phyloP scores from a whole-genome alignment of 2,797 vertebrate genomes.

The Acrocephalus scirpaceus region DNA sequence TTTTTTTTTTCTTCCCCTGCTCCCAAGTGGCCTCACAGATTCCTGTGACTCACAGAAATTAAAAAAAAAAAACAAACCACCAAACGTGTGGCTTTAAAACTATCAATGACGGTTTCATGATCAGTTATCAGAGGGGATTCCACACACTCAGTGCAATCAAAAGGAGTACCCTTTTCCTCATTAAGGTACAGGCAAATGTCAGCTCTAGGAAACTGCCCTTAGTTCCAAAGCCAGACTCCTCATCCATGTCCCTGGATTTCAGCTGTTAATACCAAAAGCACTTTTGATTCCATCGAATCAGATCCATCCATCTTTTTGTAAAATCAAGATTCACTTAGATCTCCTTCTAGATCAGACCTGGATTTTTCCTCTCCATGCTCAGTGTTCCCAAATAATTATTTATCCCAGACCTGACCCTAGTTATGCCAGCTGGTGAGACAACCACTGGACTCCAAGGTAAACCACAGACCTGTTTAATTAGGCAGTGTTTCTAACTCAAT shows the following conservation, averaged over 20 bases:
- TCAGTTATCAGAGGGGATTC: conserved; percentile 74
- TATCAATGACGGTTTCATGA: conserved; percentile 56
- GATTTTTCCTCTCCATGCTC: not conserved
- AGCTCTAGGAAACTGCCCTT: conserved; percentile 8
- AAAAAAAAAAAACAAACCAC: conserved; percentile 49
- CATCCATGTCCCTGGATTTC: not conserved
- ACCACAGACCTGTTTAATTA: not conserved
- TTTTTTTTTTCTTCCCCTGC: not conserved
- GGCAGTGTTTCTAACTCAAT: not conserved
- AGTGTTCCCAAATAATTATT: not conserved
- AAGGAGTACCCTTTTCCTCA: conserved; percentile 54
- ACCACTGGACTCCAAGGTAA: not conserved
- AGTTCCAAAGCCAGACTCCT: not conserved
- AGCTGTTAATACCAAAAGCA: not conserved
- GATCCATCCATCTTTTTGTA: not conserved
- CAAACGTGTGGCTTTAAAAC: conserved; percentile 60
- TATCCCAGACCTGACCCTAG: not conserved
- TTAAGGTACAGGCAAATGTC: not conserved
- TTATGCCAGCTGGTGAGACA: not conserved
- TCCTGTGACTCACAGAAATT: conserved; percentile 66
- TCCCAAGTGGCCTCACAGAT: conserved; percentile 9
- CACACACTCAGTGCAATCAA: conserved; percentile 13
- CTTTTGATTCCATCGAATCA: not conserved
- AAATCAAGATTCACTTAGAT: not conserved
- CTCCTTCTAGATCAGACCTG: not conserved